Conservation (phyloP, 1,140 invertebrate species). For the Formica exsecta region DNA sequence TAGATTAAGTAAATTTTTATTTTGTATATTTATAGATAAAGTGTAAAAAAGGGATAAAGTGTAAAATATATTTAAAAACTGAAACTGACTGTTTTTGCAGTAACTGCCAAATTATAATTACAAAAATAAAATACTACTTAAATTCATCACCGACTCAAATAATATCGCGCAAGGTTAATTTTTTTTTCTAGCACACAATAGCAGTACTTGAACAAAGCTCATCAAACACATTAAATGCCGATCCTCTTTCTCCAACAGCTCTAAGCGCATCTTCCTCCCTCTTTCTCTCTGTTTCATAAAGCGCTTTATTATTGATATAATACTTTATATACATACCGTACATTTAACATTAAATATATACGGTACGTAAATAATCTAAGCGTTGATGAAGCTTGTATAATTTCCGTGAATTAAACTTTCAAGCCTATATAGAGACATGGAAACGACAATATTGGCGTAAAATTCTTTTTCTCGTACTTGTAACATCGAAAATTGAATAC, state of each 20-base stretch:
- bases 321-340: slow-evolving; percentile 19
- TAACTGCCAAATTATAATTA: background rate
- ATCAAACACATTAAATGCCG: slow-evolving; percentile 27
- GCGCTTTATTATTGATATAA: background rate
- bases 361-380: slow-evolving; percentile 10
- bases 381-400: background rate
- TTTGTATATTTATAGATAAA: background rate
- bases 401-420: background rate
- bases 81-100: background rate
- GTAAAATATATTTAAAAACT: background rate
- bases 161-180: background rate
- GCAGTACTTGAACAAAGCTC: slow-evolving; percentile 3
- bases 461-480: background rate
- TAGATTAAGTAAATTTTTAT: background rate
- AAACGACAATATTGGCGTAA: background rate
- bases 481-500: slow-evolving; percentile 5
- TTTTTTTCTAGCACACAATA: background rate
- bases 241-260: slow-evolving; percentile 58
- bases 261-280: slow-evolving; percentile 74
- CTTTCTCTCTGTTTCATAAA: slow-evolving; percentile 51
- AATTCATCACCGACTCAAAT: background rate
- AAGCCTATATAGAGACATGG: background rate
- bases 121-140: background rate
- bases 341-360: slow-evolving; percentile 21
- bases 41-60: no score